A percentile compares a stretch with the other conserved stretches of the same genome.
Conservation (phyloP, 2,113 vertebrate genomes). For the Xyrauchen texanus region DNA sequence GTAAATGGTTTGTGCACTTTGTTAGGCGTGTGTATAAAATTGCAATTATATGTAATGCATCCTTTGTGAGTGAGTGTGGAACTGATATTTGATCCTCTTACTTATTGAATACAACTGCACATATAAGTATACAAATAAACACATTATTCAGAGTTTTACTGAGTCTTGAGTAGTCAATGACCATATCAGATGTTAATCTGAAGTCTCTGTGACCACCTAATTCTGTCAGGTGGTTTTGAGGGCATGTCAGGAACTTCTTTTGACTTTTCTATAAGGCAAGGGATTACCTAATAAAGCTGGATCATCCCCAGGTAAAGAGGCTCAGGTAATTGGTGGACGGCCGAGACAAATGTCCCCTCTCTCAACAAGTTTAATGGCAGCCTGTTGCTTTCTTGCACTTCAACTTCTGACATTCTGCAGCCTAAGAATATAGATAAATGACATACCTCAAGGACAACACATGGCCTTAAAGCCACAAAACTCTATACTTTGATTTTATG, state of each 20-base stretch:
- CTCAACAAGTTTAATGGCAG: neutral
- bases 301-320: slow-evolving; percentile 74
- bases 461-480: too few relatives aligned
- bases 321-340: slow-evolving; percentile 70
- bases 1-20: slow-evolving; percentile 4
- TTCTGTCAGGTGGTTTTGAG: slow-evolving; percentile 2
- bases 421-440: too few relatives aligned
- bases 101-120: slow-evolving; percentile 52
- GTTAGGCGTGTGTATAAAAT: slow-evolving; percentile 4
- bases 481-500: too few relatives aligned
- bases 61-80: slow-evolving; percentile 49
- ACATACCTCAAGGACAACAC: too few relatives aligned
- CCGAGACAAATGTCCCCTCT: slow-evolving; percentile 54
- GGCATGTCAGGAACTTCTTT: slow-evolving; percentile 22
- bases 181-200: neutral
- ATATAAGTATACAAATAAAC: slow-evolving; percentile 70
- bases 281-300: slow-evolving; percentile 76
- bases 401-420: too few relatives aligned
- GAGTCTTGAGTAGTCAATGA: neutral
- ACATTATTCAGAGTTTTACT: slow-evolving; percentile 53
- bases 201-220: neutral
- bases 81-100: slow-evolving; percentile 56
- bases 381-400: neutral
- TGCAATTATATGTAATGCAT: slow-evolving; percentile 17
- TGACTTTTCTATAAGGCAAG: slow-evolving; percentile 61